These are phyloP conservation scores for Neuroscelio doddi DNA, from an alignment of 2,888 invertebrate genomes.

Conservation along the genomic window DNA sequence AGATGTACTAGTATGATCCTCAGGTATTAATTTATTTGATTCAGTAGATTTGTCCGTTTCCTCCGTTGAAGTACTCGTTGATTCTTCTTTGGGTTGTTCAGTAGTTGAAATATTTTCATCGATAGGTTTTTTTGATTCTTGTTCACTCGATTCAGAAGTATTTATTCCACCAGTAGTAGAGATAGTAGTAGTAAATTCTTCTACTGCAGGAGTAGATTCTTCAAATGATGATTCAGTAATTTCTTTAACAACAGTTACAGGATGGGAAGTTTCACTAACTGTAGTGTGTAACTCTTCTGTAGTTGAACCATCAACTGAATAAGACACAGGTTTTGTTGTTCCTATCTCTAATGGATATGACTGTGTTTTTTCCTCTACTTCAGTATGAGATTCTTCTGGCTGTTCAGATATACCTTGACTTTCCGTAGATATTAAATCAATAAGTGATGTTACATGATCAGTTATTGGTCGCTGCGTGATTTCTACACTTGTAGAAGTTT, in stretches of 20 bases:
- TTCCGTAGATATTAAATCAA: slow-evolving; percentile 26
- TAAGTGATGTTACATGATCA: slow-evolving; percentile 7
- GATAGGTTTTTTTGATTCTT: background rate
- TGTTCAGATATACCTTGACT: slow-evolving; percentile 31
- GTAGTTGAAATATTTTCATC: background rate
- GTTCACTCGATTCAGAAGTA: background rate
- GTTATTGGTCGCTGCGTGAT: slow-evolving; percentile 31
- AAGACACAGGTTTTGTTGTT: slow-evolving; percentile 11
- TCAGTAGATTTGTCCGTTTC: slow-evolving; percentile 23
- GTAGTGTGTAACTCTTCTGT: slow-evolving; percentile 12
- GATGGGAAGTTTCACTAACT: background rate
- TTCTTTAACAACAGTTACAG: slow-evolving; percentile 1
- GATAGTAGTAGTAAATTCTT: background rate
- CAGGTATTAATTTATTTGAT: slow-evolving; percentile 13
- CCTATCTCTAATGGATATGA: slow-evolving; percentile 19
- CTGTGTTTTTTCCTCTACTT: no score
- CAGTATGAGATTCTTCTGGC: slow-evolving; percentile 13
- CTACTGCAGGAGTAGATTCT: background rate
- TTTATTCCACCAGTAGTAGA: slow-evolving; percentile 5
- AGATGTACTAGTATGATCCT: slow-evolving; percentile 20
- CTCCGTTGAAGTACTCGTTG: background rate
- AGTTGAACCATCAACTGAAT: slow-evolving; percentile 6
- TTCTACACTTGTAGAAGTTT: slow-evolving; percentile 37
- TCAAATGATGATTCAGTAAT: background rate
- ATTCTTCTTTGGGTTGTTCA: slow-evolving; percentile 15